A percentile compares a stretch with the other conserved stretches of the same genome.
Conservation (phyloP, 2,797 vertebrate genomes). For the Enteromius fasciolatus region DNA sequence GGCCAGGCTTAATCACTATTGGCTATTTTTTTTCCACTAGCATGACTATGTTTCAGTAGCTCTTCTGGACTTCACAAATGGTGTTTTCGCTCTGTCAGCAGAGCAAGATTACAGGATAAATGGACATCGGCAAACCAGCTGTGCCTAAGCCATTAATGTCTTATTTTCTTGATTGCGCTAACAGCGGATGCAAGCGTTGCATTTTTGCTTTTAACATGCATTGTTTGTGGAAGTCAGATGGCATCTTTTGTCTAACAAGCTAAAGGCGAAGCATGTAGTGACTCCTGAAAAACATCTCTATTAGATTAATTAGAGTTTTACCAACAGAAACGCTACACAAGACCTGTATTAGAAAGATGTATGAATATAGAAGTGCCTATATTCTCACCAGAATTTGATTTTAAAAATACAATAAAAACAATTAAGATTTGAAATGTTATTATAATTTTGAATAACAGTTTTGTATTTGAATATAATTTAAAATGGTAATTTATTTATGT, state of each 20-base stretch:
- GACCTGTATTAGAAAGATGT: neutral
- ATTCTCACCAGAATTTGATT: neutral
- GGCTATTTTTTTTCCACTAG: neutral
- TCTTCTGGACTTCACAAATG: conserved; percentile 8
- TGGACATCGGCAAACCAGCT: neutral
- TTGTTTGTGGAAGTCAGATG: conserved; percentile 8
- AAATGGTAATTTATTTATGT: neutral
- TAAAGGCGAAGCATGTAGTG: neutral
- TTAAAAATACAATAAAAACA: neutral
- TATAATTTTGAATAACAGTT: neutral
- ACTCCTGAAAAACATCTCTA: neutral
- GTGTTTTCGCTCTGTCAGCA: neutral
- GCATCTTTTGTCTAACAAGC: neutral
- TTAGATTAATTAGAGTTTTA: neutral
- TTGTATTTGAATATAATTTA: neutral
- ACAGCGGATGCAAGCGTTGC: neutral
- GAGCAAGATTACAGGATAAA: conserved; percentile 18
- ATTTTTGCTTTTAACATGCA: neutral
- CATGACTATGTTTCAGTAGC: neutral
- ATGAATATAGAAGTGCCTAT: neutral
- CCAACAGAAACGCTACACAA: neutral
- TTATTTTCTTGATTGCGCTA: conserved; percentile 2
- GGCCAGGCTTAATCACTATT: neutral
- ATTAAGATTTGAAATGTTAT: neutral
- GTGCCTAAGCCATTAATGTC: conserved; percentile 5